phyloP scores from a whole-genome alignment of 2,888 invertebrate genomes.

The Asteroscopus sphinx region DNA sequence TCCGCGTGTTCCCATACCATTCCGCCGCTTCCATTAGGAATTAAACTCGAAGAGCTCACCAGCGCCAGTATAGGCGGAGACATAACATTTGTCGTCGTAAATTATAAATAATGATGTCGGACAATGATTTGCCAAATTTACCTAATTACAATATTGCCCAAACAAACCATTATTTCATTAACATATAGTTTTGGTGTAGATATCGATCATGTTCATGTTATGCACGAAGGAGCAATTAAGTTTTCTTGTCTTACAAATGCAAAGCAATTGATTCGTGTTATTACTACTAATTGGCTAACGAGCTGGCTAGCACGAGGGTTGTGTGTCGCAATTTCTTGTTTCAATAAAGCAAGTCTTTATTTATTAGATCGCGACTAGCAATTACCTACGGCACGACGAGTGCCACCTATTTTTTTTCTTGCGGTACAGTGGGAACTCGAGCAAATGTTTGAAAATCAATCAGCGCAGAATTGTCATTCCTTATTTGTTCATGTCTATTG shows the following conservation, averaged over 20 bases:
- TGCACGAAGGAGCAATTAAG: conserved; percentile 53
- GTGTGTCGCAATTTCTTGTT: conserved; percentile 82
- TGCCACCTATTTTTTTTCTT: conserved; percentile 65
- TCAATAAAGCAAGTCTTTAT: conserved; percentile 78
- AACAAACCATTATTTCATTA: conserved; percentile 56
- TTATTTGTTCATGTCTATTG: conserved; percentile 21
- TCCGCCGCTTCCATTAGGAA: conserved; percentile 73
- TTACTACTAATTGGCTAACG: conserved; percentile 76
- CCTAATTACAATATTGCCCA: conserved; percentile 76
- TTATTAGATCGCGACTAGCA: conserved; percentile 72
- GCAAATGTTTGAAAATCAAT: conserved; percentile 84
- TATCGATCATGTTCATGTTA: conserved; percentile 62
- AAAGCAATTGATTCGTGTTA: conserved; percentile 73
- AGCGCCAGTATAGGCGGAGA: conserved; percentile 48
- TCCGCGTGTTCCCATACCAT: conserved; percentile 62
- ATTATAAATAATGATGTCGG: conserved; percentile 78
- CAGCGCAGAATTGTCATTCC: conserved; percentile 62
- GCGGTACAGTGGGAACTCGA: conserved; percentile 75
- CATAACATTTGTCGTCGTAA: conserved; percentile 64
- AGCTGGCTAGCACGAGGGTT: conserved; percentile 68
- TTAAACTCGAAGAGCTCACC: conserved; percentile 64
- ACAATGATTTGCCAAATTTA: conserved; percentile 84
- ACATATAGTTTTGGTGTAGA: conserved; percentile 56
- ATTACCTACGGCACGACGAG: conserved; percentile 68
- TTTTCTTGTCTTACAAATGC: conserved; percentile 68